phyloP scores from a whole-genome alignment of 2,113 vertebrate genomes.

The Halcyon malimbica region DNA sequence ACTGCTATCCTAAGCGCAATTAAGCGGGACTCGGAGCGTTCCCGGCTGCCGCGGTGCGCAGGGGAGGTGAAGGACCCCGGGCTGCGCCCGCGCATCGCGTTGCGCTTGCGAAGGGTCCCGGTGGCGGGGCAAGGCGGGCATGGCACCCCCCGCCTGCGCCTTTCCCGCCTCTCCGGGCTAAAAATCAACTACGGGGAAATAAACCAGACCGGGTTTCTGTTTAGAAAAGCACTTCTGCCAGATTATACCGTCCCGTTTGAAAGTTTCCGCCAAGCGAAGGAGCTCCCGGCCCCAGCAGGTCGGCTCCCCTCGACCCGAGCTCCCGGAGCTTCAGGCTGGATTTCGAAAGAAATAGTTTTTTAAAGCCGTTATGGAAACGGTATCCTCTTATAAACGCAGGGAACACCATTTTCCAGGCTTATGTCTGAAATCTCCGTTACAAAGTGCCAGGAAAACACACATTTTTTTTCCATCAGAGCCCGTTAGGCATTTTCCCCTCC shows the following conservation, averaged over 20 bases:
- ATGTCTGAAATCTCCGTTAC: neutral
- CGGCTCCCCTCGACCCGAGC: neutral
- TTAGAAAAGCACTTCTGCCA: neutral
- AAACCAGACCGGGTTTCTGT: neutral
- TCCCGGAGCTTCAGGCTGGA: neutral
- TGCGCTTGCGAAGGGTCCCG: neutral
- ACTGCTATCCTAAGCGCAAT: neutral
- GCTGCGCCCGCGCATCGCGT: neutral
- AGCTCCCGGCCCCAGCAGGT: neutral
- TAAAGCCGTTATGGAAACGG: slow-evolving; percentile 41
- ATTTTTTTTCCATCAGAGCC: neutral
- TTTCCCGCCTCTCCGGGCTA: neutral
- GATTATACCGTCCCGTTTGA: neutral
- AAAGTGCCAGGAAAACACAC: slow-evolving; percentile 48
- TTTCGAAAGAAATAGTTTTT: slow-evolving; percentile 17
- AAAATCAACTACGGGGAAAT: neutral
- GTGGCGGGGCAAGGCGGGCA: neutral
- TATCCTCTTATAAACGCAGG: slow-evolving; percentile 39
- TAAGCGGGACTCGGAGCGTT: neutral
- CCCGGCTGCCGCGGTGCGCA: neutral
- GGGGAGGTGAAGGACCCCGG: neutral
- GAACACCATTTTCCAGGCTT: slow-evolving; percentile 56
- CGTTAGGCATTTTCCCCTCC: neutral
- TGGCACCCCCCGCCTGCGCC: neutral
- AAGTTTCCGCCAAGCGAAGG: neutral